Evolutionary conservation across 2,888 invertebrate genomes (phyloP).

Genomic region (Zeuzera pyrina): DNA sequence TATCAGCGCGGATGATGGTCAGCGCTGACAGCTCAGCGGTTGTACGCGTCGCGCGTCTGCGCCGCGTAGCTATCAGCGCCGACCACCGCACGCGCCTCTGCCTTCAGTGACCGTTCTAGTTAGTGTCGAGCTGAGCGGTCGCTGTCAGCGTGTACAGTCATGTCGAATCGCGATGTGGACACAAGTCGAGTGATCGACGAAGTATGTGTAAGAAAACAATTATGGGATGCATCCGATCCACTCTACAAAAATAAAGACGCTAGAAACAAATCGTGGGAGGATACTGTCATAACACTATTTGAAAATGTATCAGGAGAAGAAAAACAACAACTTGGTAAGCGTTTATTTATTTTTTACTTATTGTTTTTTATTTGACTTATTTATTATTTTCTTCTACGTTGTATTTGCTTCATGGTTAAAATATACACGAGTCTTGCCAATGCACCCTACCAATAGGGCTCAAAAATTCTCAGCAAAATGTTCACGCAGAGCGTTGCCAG

Average conservation of each 20-base stretch:
- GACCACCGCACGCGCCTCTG: constrained; percentile 4
- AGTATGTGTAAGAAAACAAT: background rate
- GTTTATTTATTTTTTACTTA: constrained; percentile 6
- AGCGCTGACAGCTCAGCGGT: constrained; percentile 10
- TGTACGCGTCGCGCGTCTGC: constrained; percentile 15
- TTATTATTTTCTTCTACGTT: constrained; percentile 2
- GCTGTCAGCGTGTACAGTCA: background rate
- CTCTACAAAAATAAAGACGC: too few species aligned
- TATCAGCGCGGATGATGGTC: constrained; percentile 14
- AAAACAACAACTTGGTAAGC: constrained; percentile 4
- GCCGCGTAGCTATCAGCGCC: constrained; percentile 8
- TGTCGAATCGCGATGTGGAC: background rate
- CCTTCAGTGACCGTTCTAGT: constrained; percentile 3
- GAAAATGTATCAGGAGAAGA: background rate
- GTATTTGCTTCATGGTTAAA: constrained; percentile 12
- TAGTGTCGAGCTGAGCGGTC: too few species aligned
- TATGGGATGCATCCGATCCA: background rate
- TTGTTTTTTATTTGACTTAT: too few species aligned
- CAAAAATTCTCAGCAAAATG: constrained; percentile 19
- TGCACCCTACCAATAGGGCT: constrained; percentile 16
- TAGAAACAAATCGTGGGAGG: background rate
- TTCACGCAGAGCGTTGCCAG: constrained; percentile 17
- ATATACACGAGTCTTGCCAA: constrained; percentile 19
- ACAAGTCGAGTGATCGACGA: background rate
- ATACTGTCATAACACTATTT: background rate